Evolutionary conservation across 2,113 vertebrate genomes (phyloP).

Genomic region (Antechinus flavipes): DNA sequence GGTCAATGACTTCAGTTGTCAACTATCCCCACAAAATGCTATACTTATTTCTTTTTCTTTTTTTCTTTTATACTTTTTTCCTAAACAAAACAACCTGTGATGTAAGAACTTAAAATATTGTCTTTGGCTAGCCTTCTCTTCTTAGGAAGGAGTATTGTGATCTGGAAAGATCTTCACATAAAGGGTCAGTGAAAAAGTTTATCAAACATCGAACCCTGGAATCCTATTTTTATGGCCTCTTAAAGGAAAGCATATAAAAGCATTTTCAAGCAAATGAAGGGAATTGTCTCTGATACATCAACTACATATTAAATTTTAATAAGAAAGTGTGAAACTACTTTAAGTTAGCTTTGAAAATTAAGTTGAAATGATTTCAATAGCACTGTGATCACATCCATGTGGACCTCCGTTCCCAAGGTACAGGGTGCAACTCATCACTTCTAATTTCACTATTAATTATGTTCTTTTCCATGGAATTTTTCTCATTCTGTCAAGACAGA

Average conservation of each 20-base stretch:
- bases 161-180: background rate
- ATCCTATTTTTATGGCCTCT: background rate
- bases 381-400: background rate
- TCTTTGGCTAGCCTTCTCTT: background rate
- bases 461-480: conserved; percentile 64
- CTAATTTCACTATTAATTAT: conserved; percentile 65
- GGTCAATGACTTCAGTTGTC: background rate
- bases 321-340: background rate
- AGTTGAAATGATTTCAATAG: background rate
- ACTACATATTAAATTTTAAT: background rate
- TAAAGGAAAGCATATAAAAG: background rate
- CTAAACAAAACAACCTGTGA: background rate
- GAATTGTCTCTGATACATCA: background rate
- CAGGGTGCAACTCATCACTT: background rate
- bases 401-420: background rate
- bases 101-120: background rate
- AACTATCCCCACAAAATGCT: background rate
- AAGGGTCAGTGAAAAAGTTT: background rate
- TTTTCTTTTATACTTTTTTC: background rate
- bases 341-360: background rate
- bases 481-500: conserved; percentile 57
- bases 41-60: background rate
- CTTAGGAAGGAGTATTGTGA: background rate
- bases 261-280: background rate
- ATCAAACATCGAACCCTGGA: too few relatives aligned